phyloP scores from a whole-genome alignment of 1,140 invertebrate genomes.

The Bombus pascuorum region DNA sequence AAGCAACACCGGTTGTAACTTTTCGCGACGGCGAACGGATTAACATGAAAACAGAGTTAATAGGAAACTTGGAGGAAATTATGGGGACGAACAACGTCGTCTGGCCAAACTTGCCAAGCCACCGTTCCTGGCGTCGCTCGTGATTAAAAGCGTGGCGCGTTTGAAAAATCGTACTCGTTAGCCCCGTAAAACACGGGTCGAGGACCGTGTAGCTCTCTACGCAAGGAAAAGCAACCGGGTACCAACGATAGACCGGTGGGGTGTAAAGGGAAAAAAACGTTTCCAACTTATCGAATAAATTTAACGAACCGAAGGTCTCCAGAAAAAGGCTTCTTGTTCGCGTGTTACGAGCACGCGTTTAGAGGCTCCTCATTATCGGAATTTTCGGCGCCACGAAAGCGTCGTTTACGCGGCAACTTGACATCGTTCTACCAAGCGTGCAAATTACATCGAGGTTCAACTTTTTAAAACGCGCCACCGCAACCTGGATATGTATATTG shows the following conservation, averaged over 20 bases:
- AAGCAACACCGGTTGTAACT: not conserved
- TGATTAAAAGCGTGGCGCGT: slow-evolving; percentile 33
- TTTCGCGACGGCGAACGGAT: slow-evolving; percentile 36
- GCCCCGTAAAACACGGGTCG: not conserved
- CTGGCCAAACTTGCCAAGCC: slow-evolving; percentile 4
- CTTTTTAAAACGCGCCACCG: not conserved
- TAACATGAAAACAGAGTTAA: slow-evolving; percentile 37
- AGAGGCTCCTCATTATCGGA: slow-evolving; percentile 37
- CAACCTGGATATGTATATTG: not conserved
- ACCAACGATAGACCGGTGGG: not conserved
- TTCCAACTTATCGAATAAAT: slow-evolving; percentile 49
- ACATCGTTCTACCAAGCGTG: slow-evolving; percentile 29
- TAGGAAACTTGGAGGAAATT: slow-evolving; percentile 42
- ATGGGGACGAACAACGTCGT: slow-evolving; percentile 12
- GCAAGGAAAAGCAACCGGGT: not conserved
- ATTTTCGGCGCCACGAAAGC: slow-evolving; percentile 21
- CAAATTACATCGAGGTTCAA: slow-evolving; percentile 7
- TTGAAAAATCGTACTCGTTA: slow-evolving; percentile 49
- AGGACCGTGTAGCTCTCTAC: not conserved
- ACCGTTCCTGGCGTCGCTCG: not conserved
- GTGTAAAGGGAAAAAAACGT: not conserved
- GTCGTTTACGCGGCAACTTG: slow-evolving; percentile 39
- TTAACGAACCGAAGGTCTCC: slow-evolving; percentile 31
- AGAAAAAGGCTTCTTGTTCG: slow-evolving; percentile 21
- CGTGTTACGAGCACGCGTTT: slow-evolving; percentile 16